Percentiles rank a stretch among this genome's conserved stretches.
Evolutionary conservation across 2,888 invertebrate genomes (phyloP).

Genomic region (Punctoribates punctum): DNA sequence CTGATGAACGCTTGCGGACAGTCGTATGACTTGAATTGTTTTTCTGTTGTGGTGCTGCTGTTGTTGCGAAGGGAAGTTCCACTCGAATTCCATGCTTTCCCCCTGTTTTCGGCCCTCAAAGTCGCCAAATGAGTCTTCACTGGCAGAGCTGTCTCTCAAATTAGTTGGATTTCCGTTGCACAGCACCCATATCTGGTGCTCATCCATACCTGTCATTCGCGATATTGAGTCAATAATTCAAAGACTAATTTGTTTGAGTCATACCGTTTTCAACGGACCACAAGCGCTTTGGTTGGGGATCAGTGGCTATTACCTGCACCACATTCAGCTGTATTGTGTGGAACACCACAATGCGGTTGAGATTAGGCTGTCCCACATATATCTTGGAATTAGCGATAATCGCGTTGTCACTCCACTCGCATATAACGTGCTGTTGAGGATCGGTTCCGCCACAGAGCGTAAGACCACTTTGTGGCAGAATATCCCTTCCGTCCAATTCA

Average conservation of each 20-base stretch:
- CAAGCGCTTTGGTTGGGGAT: conserved; percentile 40
- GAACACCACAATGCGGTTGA: conserved; percentile 44
- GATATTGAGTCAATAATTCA: background rate
- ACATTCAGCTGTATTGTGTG: conserved; percentile 40
- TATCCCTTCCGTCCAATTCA: conserved; percentile 44
- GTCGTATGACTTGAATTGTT: conserved; percentile 62
- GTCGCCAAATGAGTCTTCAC: conserved; percentile 17
- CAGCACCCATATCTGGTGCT: conserved; percentile 43
- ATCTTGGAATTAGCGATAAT: conserved; percentile 35
- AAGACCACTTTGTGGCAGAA: conserved; percentile 42
- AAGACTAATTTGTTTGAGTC: too few species aligned
- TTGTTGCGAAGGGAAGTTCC: conserved; percentile 33
- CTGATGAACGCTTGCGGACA: conserved; percentile 61
- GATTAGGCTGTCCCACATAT: conserved; percentile 44
- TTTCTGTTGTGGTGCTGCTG: conserved; percentile 48
- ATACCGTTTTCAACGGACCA: conserved; percentile 37
- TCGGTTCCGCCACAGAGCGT: conserved; percentile 41
- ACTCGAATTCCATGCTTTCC: conserved; percentile 39
- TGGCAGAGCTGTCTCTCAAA: background rate
- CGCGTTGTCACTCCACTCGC: conserved; percentile 42
- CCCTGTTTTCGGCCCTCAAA: conserved; percentile 24
- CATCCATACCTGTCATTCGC: background rate
- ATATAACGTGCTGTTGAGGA: conserved; percentile 9
- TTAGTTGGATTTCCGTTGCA: conserved; percentile 34
- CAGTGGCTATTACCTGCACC: conserved; percentile 44